These are phyloP conservation scores for Aporophyla nigra DNA, from an alignment of 2,888 invertebrate genomes.

Conservation along the genomic window DNA sequence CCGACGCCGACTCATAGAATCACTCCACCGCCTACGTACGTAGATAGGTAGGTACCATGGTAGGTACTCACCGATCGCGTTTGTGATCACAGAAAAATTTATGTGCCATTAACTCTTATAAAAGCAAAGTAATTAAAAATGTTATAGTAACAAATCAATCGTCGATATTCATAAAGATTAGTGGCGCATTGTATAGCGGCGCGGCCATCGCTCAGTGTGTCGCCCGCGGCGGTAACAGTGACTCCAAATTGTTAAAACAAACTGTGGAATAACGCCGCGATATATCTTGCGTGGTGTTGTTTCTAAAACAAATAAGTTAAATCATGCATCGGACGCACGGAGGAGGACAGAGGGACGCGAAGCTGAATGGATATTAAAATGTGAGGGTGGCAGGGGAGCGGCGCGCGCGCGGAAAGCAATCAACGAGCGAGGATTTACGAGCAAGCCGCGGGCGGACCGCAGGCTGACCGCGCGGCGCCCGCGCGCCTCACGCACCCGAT, in stretches of 20 bases:
- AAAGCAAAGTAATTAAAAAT: conserved; percentile 73
- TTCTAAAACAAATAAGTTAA: conserved; percentile 87
- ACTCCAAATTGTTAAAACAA: conserved; percentile 79
- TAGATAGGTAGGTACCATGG: background rate
- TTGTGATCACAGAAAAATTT: conserved; percentile 50
- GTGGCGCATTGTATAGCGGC: conserved; percentile 70
- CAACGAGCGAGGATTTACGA: conserved; percentile 85
- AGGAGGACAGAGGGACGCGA: conserved; percentile 67
- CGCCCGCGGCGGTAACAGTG: conserved; percentile 77
- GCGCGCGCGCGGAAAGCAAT: conserved; percentile 79
- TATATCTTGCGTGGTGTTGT: conserved; percentile 82
- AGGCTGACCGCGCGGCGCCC: conserved; percentile 69
- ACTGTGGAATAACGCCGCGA: conserved; percentile 80
- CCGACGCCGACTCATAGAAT: conserved; percentile 7
- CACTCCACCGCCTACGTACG: conserved; percentile 27
- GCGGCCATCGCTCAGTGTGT: conserved; percentile 65
- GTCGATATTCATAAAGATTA: conserved; percentile 73
- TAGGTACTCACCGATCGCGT: conserved; percentile 5
- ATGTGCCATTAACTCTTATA: conserved; percentile 62
- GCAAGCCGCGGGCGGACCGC: conserved; percentile 71
- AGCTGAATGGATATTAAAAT: conserved; percentile 80
- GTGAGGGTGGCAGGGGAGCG: conserved; percentile 72
- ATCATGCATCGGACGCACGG: conserved; percentile 74
- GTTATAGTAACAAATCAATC: conserved; percentile 72
- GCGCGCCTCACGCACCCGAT: conserved; percentile 66